phyloP scores from a whole-genome alignment of 2,797 vertebrate genomes.

The Takifugu ocellatus region DNA sequence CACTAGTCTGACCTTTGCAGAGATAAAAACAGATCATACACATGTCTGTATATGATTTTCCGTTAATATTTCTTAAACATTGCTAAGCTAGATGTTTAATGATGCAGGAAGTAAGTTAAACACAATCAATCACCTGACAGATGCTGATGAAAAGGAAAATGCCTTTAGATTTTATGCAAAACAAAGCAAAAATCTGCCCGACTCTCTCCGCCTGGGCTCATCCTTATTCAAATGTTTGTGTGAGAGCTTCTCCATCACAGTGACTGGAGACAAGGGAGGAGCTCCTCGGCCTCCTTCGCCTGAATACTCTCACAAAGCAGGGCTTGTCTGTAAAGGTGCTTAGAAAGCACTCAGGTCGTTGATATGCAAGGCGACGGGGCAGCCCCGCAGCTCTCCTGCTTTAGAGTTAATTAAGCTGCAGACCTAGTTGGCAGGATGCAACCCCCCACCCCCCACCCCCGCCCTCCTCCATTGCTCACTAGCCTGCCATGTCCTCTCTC shows the following conservation, averaged over 20 bases:
- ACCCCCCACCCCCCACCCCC: conserved; percentile 23
- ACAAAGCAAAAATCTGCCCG: background rate
- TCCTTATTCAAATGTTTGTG: conserved; percentile 41
- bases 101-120: too few species aligned
- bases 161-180: too few species aligned
- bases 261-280: conserved; percentile 47
- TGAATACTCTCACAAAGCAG: conserved; percentile 78
- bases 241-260: conserved; percentile 34
- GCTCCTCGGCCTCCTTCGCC: conserved; percentile 42
- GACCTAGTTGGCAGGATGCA: conserved; percentile 64
- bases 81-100: too few species aligned
- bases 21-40: conserved; percentile 22
- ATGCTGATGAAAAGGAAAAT: too few species aligned
- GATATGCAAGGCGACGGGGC: conserved; percentile 82
- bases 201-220: conserved; percentile 11
- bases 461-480: background rate
- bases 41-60: background rate
- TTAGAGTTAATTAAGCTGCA: conserved; percentile 76
- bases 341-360: conserved; percentile 79
- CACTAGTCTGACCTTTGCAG: conserved; percentile 33
- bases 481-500: conserved; percentile 12
- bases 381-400: conserved; percentile 70
- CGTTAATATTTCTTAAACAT: too few species aligned
- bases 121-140: too few species aligned
- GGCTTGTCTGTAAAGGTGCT: conserved; percentile 78